phyloP scores from a whole-genome alignment of 35 echinoderm and acorn worm genomes.

The Apostichopus parvimensis region DNA sequence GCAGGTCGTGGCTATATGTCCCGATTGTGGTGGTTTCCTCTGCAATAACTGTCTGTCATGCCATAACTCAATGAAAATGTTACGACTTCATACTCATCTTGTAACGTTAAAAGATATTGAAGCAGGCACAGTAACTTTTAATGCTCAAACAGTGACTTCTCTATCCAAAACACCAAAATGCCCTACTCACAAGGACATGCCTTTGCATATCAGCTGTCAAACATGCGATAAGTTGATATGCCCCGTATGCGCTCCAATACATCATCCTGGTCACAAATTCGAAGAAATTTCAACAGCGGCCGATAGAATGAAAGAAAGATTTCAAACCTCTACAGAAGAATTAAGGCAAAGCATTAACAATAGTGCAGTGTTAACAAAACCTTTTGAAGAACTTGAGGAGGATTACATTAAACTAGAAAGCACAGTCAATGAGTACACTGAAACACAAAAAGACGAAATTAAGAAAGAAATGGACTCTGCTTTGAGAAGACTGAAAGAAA shows the following conservation, averaged over 20 bases:
- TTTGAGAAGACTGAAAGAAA: background rate
- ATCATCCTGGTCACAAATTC: background rate
- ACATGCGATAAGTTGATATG: background rate
- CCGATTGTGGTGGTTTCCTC: no score
- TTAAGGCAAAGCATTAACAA: no score
- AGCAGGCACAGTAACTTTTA: no score
- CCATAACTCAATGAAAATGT: background rate
- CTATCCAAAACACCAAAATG: background rate
- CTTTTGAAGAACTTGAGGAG: background rate
- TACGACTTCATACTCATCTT: no score
- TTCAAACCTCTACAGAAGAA: background rate
- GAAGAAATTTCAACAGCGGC: background rate
- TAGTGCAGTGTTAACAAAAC: background rate
- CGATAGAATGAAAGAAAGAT: background rate
- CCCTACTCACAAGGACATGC: no score
- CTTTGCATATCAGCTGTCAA: background rate
- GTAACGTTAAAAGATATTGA: no score
- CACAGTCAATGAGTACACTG: background rate
- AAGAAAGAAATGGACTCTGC: background rate
- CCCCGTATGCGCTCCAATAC: conserved; percentile 5
- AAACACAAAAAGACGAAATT: background rate
- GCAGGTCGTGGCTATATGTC: background rate
- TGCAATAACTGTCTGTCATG: background rate
- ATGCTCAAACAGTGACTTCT: background rate
- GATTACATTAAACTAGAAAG: background rate